phyloP scores from a whole-genome alignment of 2,113 vertebrate species.

The Mungos mungo region DNA sequence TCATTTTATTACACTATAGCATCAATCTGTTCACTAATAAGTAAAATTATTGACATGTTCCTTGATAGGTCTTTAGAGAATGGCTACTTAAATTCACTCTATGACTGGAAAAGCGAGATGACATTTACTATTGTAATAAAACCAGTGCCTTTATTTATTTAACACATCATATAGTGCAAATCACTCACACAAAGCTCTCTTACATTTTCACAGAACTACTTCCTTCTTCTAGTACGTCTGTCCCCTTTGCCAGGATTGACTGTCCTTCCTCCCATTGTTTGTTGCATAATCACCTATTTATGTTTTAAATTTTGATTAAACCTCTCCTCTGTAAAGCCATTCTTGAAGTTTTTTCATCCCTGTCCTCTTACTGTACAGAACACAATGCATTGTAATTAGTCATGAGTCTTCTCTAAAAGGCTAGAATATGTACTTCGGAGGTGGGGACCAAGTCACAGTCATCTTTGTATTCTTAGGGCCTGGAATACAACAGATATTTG shows the following conservation, averaged over 20 bases:
- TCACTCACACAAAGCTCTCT: background rate
- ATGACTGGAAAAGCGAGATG: background rate
- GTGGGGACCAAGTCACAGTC: background rate
- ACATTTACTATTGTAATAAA: background rate
- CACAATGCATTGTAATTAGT: background rate
- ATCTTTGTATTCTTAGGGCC: conserved; percentile 3
- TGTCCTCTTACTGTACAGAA: background rate
- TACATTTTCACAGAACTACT: background rate
- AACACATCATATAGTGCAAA: background rate
- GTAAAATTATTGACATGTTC: background rate
- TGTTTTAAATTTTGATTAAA: conserved; percentile 45
- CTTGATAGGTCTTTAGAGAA: background rate
- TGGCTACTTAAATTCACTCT: background rate
- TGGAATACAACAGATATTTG: background rate
- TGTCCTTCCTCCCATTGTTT: background rate
- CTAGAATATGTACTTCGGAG: background rate
- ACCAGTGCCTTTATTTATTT: background rate
- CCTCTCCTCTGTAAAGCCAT: background rate
- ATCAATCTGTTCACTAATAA: background rate
- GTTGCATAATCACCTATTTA: background rate
- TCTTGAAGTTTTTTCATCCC: background rate
- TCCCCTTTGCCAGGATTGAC: background rate
- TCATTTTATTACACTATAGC: background rate
- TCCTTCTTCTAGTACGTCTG: background rate
- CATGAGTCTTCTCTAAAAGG: background rate